Base-by-base conservation (phyloP, 1,140 invertebrate species). In the Drosophila melanogaster region DNA sequence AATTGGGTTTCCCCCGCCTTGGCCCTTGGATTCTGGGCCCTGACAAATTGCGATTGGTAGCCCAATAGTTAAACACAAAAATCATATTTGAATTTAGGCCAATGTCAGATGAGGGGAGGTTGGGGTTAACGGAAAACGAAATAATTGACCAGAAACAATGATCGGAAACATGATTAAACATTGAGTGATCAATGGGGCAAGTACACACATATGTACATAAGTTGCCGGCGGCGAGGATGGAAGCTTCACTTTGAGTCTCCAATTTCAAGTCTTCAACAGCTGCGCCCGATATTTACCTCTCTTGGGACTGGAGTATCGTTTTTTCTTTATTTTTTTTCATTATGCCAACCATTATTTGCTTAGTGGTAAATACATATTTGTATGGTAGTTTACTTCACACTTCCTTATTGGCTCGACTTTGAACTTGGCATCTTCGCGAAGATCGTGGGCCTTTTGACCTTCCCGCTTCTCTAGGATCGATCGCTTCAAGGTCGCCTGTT, bases 401-500 rank as follows among this genome's bases (percentile, higher is more conserved):
- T 80, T 79, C 78, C 65, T 64, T 73, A 46, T 77, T 73, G 33
- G 46, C 57, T 75, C 54, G 80, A 60, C 80, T 72, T 84, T 83
- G 80, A 84, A 83, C 80, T 84, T 83, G 71, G 47, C 54, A 70
- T 70, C 51, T 47, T 40, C 64, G 22, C 14, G 49, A 47, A 33
- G 24, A 71, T 71, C 67, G 65, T 69, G 66, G 54, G 58, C 49
- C 55, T 53, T n/a, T 61, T 75, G 70, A 75, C 77, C 70, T 72
- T 72, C 37, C 54, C 33, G n/a, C 19, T 71, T 73, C 30, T 67
- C 50, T 67, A 77, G 41, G 56, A 46, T 26, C 54, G 22, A 40
- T 35, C 26, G 67, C 30, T 30, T 30, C 7, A 41, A 60, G 76
- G 59, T 40, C 14, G 5, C 19, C 56, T 44, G 11, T 50, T 41